Conservation (phyloP, 92 coral and sea anemone species). For the Scolanthus callimorphus region DNA sequence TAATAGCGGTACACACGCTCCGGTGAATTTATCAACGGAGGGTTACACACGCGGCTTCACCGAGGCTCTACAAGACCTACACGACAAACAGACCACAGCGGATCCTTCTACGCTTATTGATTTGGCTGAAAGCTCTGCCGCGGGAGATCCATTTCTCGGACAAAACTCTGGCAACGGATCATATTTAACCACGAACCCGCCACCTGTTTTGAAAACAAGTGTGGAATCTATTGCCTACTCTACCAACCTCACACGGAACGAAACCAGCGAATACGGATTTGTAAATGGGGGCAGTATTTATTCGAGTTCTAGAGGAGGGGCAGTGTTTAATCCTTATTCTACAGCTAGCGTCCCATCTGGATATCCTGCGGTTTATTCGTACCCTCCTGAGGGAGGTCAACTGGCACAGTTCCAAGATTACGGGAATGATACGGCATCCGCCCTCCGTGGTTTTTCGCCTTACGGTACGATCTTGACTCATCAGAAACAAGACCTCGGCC, state of each 20-base stretch:
- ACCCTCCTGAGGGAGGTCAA: slow-evolving; percentile 61
- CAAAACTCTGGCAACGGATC: slow-evolving; percentile 47
- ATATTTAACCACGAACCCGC: slow-evolving; percentile 51
- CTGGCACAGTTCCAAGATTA: slow-evolving; percentile 74
- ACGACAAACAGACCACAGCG: slow-evolving; percentile 77
- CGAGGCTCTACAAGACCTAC: slow-evolving; percentile 96
- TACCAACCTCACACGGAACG: slow-evolving; percentile 48
- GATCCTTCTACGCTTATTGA: slow-evolving; percentile 69
- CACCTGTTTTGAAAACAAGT: slow-evolving; percentile 55
- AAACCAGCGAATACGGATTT: slow-evolving; percentile 69
- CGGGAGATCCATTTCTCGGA: slow-evolving; percentile 83
- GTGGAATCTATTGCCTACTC: slow-evolving; percentile 58
- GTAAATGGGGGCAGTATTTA: slow-evolving; percentile 47
- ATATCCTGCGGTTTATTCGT: slow-evolving; percentile 63
- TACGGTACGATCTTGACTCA: slow-evolving; percentile 72
- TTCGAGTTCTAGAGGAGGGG: slow-evolving; percentile 55
- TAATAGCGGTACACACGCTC: slow-evolving; percentile 58
- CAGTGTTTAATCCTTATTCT: slow-evolving; percentile 66
- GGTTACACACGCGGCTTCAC: slow-evolving; percentile 89
- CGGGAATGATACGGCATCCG: slow-evolving; percentile 49
- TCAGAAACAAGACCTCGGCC: slow-evolving; percentile 72
- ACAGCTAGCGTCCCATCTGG: slow-evolving; percentile 41
- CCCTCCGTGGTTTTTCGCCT: slow-evolving; percentile 78
- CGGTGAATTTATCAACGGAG: slow-evolving; percentile 56
- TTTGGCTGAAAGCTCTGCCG: slow-evolving; percentile 66